phyloP scores from a whole-genome alignment of 2,888 invertebrate species.

The Spatulosminthurus flaviceps region DNA sequence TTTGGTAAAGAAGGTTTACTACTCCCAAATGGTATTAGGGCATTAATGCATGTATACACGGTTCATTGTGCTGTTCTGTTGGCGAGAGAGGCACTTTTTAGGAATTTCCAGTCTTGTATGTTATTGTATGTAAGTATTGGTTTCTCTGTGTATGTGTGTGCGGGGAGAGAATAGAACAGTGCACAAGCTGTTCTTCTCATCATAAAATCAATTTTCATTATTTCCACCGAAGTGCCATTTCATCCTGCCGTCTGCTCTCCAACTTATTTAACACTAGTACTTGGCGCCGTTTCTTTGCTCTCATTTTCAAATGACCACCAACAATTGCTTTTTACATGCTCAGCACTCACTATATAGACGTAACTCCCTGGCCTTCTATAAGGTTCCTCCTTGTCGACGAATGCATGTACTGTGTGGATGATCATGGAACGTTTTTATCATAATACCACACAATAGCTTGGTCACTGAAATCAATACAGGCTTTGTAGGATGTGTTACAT shows the following conservation, averaged over 20 bases:
- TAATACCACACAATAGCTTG: not conserved
- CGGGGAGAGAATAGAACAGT: not conserved
- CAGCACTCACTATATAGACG: not conserved
- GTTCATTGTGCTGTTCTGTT: too few relatives aligned
- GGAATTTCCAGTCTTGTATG: too few relatives aligned
- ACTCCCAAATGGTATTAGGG: too few relatives aligned
- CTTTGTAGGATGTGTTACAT: not conserved
- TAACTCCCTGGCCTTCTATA: not conserved
- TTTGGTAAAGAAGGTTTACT: too few relatives aligned
- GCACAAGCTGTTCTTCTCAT: constrained; percentile 25
- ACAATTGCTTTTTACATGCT: constrained; percentile 20
- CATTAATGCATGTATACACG: too few relatives aligned
- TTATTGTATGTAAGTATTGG: too few relatives aligned
- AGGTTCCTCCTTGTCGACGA: not conserved
- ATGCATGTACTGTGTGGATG: not conserved
- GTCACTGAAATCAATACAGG: not conserved
- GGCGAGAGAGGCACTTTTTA: too few relatives aligned
- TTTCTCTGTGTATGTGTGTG: not conserved
- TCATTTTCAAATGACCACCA: constrained; percentile 43
- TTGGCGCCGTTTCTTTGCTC: constrained; percentile 16
- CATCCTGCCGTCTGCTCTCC: constrained; percentile 39
- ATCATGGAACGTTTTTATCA: not conserved
- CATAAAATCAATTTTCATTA: constrained; percentile 54
- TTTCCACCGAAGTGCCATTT: constrained; percentile 51
- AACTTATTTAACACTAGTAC: constrained; percentile 25